phyloP scores from a whole-genome alignment of 1,140 invertebrate genomes.

The Portunus trituberculatus region DNA sequence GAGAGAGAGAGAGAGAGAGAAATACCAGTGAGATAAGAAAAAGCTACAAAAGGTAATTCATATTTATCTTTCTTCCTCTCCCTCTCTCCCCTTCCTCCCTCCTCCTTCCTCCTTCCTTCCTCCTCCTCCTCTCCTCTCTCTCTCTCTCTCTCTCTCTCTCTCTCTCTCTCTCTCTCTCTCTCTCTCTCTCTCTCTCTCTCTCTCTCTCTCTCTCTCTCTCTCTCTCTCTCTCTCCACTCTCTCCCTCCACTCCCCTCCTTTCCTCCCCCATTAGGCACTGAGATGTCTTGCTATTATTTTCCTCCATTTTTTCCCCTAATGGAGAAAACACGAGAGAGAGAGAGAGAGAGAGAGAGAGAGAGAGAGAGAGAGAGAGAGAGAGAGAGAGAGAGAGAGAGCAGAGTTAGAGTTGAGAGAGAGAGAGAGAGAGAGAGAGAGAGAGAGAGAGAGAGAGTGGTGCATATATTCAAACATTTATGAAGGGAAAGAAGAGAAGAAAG shows the following conservation, averaged over 20 bases:
- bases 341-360: conserved; percentile 20
- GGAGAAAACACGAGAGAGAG: background rate
- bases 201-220: background rate
- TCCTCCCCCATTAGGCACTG: background rate
- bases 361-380: conserved; percentile 20
- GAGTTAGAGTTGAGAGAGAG: background rate
- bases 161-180: background rate
- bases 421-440: background rate
- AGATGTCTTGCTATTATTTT: background rate
- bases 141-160: background rate
- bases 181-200: background rate
- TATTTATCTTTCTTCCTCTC: background rate
- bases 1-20: background rate
- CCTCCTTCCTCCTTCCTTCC: background rate
- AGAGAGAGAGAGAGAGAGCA: background rate
- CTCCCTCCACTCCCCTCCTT: background rate
- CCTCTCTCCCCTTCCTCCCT: background rate
- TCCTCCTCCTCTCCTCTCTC: background rate
- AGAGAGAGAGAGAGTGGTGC: background rate
- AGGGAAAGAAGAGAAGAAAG: background rate
- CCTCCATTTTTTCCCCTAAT: background rate
- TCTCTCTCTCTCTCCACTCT: background rate
- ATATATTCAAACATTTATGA: background rate
- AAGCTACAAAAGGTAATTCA: background rate
- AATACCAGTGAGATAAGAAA: background rate